Evolutionary conservation across 2,888 invertebrate species (phyloP).

Genomic region (Tenthredo distinguenda): DNA sequence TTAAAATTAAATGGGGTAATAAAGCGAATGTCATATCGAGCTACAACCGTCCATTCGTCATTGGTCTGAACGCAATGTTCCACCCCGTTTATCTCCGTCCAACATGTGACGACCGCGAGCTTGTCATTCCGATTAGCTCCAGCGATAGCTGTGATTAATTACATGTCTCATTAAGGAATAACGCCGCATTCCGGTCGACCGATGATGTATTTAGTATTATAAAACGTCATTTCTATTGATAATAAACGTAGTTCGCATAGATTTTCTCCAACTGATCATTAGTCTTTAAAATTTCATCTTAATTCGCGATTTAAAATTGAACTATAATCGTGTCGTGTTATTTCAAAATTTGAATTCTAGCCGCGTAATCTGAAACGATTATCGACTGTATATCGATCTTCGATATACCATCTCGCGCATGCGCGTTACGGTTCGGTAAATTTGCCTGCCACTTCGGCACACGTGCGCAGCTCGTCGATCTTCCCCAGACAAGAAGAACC

Average conservation of each 20-base stretch:
- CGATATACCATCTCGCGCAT: neutral
- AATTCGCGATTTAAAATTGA: neutral
- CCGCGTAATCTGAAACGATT: neutral
- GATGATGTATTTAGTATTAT: neutral
- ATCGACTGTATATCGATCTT: neutral
- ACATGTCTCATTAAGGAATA: slow-evolving; percentile 10
- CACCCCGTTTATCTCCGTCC: slow-evolving; percentile 7
- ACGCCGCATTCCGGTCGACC: neutral
- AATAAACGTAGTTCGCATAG: neutral
- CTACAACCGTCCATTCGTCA: neutral
- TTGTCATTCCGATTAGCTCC: slow-evolving; percentile 25
- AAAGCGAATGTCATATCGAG: slow-evolving; percentile 43
- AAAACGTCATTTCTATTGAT: neutral
- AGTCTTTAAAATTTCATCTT: neutral
- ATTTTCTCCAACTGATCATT: neutral
- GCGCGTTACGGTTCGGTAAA: neutral
- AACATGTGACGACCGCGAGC: neutral
- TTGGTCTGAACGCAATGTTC: slow-evolving; percentile 15
- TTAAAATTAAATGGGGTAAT: slow-evolving; percentile 18
- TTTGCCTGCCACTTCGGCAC: slow-evolving; percentile 51
- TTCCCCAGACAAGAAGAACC: slow-evolving; percentile 4
- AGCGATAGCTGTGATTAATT: slow-evolving; percentile 10
- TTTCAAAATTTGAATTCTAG: neutral
- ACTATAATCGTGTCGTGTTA: neutral
- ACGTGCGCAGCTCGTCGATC: slow-evolving; percentile 49